Evolutionary conservation across 2,113 vertebrate species (phyloP).

Genomic region (Dipodomys ordii): DNA sequence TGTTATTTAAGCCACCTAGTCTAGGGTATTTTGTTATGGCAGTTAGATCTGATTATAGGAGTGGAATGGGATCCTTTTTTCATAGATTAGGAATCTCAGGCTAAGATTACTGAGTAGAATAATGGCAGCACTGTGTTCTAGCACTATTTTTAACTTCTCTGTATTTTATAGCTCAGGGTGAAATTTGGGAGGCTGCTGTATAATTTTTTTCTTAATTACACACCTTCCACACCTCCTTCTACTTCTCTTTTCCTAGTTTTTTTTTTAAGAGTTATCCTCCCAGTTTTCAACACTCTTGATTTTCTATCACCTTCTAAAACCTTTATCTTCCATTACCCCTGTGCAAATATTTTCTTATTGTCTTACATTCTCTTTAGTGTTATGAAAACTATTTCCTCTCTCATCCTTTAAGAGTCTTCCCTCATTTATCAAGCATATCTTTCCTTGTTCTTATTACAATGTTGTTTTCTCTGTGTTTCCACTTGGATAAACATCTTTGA

Average conservation of each 20-base stretch:
- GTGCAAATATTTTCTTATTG: not conserved
- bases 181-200: not conserved
- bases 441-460: not conserved
- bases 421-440: not conserved
- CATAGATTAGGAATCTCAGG: not conserved
- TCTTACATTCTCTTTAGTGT: not conserved
- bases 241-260: not conserved
- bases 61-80: not conserved
- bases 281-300: not conserved
- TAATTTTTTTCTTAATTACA: not conserved
- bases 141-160: not conserved
- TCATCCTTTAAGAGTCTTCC: not conserved
- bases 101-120: not conserved
- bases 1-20: not conserved
- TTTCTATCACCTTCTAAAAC: constrained; percentile 7
- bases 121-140: not conserved
- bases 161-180: not conserved
- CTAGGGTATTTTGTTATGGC: not conserved
- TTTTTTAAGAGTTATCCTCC: not conserved
- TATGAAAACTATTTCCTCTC: constrained; percentile 24
- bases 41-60: not conserved
- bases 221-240: not conserved
- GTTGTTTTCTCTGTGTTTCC: constrained; percentile 37
- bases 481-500: constrained; percentile 18
- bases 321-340: not conserved